A percentile compares a stretch with the other conserved stretches of the same genome.
Conservation (phyloP, 2,888 invertebrate genomes). For the Campopleginae sp. region DNA sequence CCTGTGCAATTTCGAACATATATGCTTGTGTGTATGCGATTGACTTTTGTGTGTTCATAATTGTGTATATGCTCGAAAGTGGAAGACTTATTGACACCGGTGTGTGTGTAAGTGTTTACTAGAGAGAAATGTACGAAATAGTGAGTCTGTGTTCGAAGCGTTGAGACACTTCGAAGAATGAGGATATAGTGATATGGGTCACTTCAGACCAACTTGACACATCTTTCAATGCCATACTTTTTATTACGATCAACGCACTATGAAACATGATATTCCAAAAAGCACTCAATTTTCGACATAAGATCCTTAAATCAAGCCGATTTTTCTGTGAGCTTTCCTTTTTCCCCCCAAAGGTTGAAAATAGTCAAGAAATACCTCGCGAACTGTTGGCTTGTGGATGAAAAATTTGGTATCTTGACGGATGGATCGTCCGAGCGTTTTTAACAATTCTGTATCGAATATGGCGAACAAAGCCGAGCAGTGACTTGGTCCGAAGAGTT, state of each 20-base stretch:
- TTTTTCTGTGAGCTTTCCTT: neutral
- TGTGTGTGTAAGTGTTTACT: neutral
- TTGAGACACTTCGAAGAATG: slow-evolving; percentile 8
- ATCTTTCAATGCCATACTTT: neutral
- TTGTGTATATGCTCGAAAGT: slow-evolving; percentile 21
- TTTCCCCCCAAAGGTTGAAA: neutral
- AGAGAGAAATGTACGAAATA: slow-evolving; percentile 13
- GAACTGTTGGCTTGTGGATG: neutral
- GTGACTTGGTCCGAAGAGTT: neutral
- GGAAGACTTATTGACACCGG: neutral
- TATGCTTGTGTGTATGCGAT: slow-evolving; percentile 18
- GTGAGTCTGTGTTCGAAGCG: slow-evolving; percentile 34
- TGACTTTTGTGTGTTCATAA: slow-evolving; percentile 47
- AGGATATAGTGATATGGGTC: neutral
- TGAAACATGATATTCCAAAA: neutral
- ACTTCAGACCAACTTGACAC: neutral
- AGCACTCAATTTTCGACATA: neutral
- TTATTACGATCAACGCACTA: neutral
- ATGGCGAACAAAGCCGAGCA: neutral
- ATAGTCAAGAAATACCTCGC: neutral
- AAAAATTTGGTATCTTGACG: neutral
- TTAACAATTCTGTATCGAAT: neutral
- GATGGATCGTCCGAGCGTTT: neutral
- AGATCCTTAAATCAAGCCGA: neutral
- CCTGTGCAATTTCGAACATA: neutral